Conservation (phyloP, 2,888 invertebrate genomes). For the Enoplolaimus lenunculus region DNA sequence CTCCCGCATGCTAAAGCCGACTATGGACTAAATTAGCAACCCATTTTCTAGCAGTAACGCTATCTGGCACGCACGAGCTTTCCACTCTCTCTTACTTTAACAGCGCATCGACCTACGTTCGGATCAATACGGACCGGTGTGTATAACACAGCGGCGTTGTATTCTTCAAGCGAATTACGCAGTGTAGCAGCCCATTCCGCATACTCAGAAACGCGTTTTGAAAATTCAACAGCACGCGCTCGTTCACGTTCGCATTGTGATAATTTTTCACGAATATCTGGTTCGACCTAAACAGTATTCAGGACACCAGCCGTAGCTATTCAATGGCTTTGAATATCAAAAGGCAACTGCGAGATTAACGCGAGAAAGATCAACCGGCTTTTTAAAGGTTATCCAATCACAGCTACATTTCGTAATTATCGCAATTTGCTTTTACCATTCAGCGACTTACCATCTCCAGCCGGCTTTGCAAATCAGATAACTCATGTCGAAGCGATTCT, state of each 20-base stretch:
- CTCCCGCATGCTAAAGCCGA: too few relatives aligned
- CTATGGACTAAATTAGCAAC: too few relatives aligned
- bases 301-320: too few relatives aligned
- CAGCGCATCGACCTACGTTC: slow-evolving; percentile 5
- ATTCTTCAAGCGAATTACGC: slow-evolving; percentile 10
- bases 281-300: slow-evolving; percentile 16
- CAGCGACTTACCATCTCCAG: not conserved
- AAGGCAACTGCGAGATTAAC: too few relatives aligned
- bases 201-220: not conserved
- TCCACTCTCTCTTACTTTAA: slow-evolving; percentile 2
- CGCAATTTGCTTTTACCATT: too few relatives aligned
- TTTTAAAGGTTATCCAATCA: too few relatives aligned
- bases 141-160: slow-evolving; percentile 16
- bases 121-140: slow-evolving; percentile 16
- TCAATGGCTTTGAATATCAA: too few relatives aligned
- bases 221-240: not conserved
- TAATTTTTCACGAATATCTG: slow-evolving; percentile 6
- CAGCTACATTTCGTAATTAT: too few relatives aligned
- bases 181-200: not conserved
- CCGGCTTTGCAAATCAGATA: not conserved
- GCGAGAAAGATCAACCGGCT: too few relatives aligned
- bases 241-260: not conserved
- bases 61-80: too few relatives aligned
- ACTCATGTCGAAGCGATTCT: not conserved
- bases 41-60: too few relatives aligned